These are phyloP conservation scores for Drosophila affinis DNA, from an alignment of 2,888 invertebrate species.

Conservation along the genomic window DNA sequence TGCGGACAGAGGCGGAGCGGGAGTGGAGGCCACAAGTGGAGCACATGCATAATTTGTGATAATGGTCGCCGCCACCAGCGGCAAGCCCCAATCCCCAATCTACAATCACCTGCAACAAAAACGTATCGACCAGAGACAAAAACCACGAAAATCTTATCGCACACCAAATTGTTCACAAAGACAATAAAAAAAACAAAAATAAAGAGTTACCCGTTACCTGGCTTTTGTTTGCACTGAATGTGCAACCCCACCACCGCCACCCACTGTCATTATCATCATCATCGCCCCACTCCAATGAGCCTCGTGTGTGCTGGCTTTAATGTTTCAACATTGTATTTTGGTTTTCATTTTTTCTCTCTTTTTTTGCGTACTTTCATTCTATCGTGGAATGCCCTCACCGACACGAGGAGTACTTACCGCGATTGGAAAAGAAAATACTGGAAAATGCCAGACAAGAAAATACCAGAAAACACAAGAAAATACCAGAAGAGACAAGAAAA, in stretches of 20 bases:
- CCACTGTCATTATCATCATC: background rate
- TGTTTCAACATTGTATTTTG: constrained; percentile 35
- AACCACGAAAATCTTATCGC: constrained; percentile 37
- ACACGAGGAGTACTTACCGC: background rate
- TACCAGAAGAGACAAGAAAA: too few species aligned
- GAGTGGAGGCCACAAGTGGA: background rate
- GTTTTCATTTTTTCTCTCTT: background rate
- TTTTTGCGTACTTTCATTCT: too few species aligned
- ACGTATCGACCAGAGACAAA: constrained; percentile 5
- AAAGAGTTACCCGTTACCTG: constrained; percentile 11
- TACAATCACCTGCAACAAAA: constrained; percentile 20
- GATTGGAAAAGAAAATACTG: background rate
- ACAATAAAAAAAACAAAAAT: background rate
- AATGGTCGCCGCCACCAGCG: constrained; percentile 13
- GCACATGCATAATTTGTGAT: constrained; percentile 39
- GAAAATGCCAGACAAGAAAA: too few species aligned
- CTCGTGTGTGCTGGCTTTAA: constrained; percentile 42
- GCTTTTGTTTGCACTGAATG: constrained; percentile 23
- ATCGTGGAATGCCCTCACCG: background rate
- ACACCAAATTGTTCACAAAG: constrained; percentile 37
- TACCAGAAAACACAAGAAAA: too few species aligned
- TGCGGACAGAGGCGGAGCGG: background rate
- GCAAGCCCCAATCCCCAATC: constrained; percentile 15
- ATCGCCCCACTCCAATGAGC: constrained; percentile 34
- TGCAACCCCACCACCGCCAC: constrained; percentile 17